Base-by-base conservation (phyloP, 2,888 invertebrate genomes). In the Campoplex capitator region DNA sequence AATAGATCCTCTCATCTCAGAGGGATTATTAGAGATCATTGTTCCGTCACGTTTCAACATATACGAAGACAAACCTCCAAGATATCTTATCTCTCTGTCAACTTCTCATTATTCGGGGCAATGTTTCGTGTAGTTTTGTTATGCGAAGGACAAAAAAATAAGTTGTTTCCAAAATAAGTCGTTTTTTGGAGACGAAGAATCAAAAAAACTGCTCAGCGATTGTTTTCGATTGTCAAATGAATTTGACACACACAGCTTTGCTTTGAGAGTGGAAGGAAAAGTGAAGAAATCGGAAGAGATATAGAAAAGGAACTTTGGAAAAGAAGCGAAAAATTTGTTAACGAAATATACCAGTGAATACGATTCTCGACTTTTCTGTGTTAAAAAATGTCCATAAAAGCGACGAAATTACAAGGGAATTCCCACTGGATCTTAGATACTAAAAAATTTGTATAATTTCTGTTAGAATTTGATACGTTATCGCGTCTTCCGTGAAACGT, bases 71-170 rank as follows among this genome's bases (percentile, higher is more conserved):
- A 32, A 48, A 51, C 51, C 51, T 48, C 28, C 51, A 32, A 71
- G 71, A 71, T 48, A 48, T 35, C 54, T 73, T 35, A 35, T 54
- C 48, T 32, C 51, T 38, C 23, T 11, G 54, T 73, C 73, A 73
- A 18, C 48, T 54, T 32, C 54, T 71, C 51, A 54, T 54, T 73
- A 73, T 73, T 48, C 54, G 38, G 48, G 35, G 54, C 51, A 48
- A 73, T 73, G 38, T 73, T 73, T 13, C 51, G n/a, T 13, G 32
- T n/a, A 51, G 32, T 71, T 45, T 48, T 13, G 51, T 28, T 7
- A n/a, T 45, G 16, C 45, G 45, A 11, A 70, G 70, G 16, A 16
- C 45, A 70, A 45, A 70, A 70, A 45, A 23, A 38, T 3, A 3
- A 38, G 38, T 1, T 42, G 23, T 23, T 9, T 13, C 42, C 42